These are phyloP conservation scores for Helogale parvula DNA, from an alignment of 2,113 vertebrate species.

Conservation along the genomic window DNA sequence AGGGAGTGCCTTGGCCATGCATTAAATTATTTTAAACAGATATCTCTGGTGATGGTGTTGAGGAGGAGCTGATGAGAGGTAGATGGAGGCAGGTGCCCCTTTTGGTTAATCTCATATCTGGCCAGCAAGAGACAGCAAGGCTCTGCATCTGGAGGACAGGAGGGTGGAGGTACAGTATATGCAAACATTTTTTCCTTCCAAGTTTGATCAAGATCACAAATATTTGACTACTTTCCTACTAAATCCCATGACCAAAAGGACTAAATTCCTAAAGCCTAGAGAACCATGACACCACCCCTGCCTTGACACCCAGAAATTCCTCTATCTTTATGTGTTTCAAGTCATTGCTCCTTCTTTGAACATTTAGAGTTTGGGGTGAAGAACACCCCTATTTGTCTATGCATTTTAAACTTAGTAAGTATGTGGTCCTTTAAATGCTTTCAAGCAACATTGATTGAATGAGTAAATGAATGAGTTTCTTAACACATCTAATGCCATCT, in stretches of 20 bases:
- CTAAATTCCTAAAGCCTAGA: background rate
- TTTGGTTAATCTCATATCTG: accelerated
- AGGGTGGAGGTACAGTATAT: too few species aligned
- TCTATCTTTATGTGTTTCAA: too few species aligned
- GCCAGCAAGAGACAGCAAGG: too few species aligned
- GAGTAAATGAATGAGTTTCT: background rate
- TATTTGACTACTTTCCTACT: background rate
- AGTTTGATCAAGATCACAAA: background rate
- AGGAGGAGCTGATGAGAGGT: background rate
- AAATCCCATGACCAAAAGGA: too few species aligned
- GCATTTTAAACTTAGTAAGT: background rate
- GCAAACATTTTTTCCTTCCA: background rate
- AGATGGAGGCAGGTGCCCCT: background rate
- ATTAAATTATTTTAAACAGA: background rate
- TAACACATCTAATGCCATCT: background rate
- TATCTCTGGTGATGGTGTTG: too few species aligned
- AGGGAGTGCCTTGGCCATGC: background rate
- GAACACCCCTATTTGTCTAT: background rate
- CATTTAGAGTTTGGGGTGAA: background rate
- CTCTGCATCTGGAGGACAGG: background rate
- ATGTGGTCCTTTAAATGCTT: background rate
- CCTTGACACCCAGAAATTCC: background rate
- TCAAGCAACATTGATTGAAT: background rate
- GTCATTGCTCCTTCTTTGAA: background rate
- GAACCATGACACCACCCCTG: background rate